Evolutionary conservation across 2,888 invertebrate species (phyloP).

Genomic region (Ecliptopera silaceata): DNA sequence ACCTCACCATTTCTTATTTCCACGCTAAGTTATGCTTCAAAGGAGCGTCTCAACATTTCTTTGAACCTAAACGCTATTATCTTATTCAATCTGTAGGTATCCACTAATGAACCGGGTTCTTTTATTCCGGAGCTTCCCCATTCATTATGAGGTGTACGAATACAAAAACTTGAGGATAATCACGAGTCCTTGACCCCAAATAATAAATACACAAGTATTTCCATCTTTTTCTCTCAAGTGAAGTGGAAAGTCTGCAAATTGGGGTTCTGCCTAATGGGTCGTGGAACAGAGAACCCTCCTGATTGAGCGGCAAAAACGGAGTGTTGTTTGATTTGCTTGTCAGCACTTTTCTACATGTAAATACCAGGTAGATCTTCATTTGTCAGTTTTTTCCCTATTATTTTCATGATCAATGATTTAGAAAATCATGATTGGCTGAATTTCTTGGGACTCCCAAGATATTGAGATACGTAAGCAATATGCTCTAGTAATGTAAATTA

Average conservation of each 20-base stretch:
- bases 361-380: constrained; percentile 37
- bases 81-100: constrained; percentile 31
- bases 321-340: constrained; percentile 54
- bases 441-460: no score
- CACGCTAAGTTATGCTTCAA: background rate
- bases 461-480: no score
- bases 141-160: constrained; percentile 44
- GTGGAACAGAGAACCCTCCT: constrained; percentile 50
- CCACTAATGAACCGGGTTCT: constrained; percentile 27
- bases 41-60: background rate
- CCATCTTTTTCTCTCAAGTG: constrained; percentile 43
- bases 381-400: constrained; percentile 23
- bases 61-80: constrained; percentile 14
- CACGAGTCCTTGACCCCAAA: constrained; percentile 49
- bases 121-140: constrained; percentile 25
- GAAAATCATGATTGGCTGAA: no score
- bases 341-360: constrained; percentile 50
- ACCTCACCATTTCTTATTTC: background rate
- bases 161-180: constrained; percentile 43
- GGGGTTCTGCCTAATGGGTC: constrained; percentile 63
- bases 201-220: constrained; percentile 48
- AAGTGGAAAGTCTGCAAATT: constrained; percentile 55
- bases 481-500: no score
- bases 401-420: constrained; percentile 1
- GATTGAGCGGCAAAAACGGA: constrained; percentile 43